phyloP scores from a whole-genome alignment of 2,113 vertebrate genomes.

The Scomber colias region DNA sequence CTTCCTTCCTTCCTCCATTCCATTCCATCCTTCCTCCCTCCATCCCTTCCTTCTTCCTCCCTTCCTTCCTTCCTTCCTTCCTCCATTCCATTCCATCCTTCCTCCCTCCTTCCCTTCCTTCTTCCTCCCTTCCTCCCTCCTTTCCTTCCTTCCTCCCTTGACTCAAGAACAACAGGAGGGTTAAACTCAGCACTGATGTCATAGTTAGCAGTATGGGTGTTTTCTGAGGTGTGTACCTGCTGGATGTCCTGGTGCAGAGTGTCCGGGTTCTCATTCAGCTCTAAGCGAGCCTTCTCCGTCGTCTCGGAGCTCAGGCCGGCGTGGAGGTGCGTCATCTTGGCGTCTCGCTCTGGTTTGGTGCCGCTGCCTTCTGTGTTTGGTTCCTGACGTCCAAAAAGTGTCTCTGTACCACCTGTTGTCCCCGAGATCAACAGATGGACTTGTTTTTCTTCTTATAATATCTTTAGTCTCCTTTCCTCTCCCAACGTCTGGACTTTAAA shows the following conservation, averaged over 20 bases:
- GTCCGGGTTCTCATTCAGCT: slow-evolving; percentile 98
- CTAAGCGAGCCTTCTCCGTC: slow-evolving; percentile 95
- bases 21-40: too few relatives aligned
- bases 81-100: too few relatives aligned
- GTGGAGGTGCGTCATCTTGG: slow-evolving; percentile 94
- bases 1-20: too few relatives aligned
- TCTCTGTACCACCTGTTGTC: neutral
- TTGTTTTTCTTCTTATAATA: neutral
- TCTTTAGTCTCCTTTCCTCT: neutral
- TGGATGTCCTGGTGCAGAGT: slow-evolving; percentile 98
- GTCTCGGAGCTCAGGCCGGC: slow-evolving; percentile 94
- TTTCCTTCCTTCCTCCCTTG: too few relatives aligned
- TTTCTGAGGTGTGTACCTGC: slow-evolving; percentile 84
- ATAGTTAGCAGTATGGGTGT: neutral
- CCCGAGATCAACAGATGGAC: neutral
- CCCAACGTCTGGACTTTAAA: neutral
- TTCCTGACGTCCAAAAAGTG: neutral
- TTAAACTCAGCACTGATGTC: too few relatives aligned
- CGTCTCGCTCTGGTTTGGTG: neutral
- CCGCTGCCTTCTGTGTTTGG: neutral
- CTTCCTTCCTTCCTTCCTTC: too few relatives aligned
- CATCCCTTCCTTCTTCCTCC: too few relatives aligned
- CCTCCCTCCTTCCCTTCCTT: too few relatives aligned
- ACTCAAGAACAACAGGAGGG: too few relatives aligned
- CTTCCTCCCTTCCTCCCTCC: too few relatives aligned